Conservation (phyloP, 2,113 vertebrate genomes). For the Rhinoptilus africanus region DNA sequence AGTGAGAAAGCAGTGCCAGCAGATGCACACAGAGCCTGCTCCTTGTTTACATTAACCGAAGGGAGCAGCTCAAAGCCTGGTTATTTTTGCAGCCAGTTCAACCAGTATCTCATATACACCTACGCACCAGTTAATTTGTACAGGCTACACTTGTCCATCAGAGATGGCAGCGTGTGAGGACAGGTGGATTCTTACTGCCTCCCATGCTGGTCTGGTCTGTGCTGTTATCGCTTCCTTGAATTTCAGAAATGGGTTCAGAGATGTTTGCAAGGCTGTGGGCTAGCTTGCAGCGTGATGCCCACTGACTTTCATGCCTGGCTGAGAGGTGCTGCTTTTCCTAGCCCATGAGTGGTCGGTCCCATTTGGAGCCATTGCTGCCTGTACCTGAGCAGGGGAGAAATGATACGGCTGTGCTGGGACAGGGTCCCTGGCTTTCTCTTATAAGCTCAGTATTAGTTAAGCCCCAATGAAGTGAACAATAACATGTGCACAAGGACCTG, state of each 20-base stretch:
- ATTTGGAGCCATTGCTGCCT: fast-evolving
- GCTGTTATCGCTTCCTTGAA: background rate
- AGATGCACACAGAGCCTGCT: background rate
- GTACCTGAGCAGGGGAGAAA: background rate
- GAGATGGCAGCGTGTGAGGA: background rate
- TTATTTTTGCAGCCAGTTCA: background rate
- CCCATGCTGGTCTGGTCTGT: fast-evolving
- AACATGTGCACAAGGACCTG: background rate
- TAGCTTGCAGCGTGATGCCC: fast-evolving
- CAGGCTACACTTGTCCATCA: fast-evolving
- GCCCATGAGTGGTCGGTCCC: fast-evolving
- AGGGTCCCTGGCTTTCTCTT: background rate
- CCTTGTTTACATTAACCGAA: background rate
- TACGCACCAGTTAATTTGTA: fast-evolving
- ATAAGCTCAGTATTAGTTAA: background rate
- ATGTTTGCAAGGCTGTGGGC: background rate
- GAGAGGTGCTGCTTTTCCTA: background rate
- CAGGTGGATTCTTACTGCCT: background rate
- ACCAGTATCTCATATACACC: background rate
- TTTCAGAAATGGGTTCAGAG: background rate
- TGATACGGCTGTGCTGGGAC: background rate
- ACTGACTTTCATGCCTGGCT: fast-evolving
- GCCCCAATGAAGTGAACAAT: background rate
- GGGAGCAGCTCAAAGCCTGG: background rate
- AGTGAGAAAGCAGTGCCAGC: background rate